Conservation (phyloP, 2,113 vertebrate species). For the Cranoglanis bouderius region DNA sequence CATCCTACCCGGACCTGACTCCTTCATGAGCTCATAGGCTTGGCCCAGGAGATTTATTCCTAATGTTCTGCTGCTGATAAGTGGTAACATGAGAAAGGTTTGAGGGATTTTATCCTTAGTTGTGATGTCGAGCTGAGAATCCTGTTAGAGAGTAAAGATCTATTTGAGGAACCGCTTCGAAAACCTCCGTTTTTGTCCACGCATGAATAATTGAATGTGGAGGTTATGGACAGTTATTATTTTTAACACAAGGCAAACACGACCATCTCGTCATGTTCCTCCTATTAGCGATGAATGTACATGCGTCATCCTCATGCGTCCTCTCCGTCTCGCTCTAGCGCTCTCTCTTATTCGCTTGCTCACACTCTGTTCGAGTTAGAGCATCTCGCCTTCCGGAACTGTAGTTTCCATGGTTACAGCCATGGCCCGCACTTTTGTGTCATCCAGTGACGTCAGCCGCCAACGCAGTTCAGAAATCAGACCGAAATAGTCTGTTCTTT, state of each 20-base stretch:
- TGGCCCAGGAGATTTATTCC: background rate
- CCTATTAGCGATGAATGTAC: background rate
- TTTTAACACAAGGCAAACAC: background rate
- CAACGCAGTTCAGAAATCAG: conserved; percentile 55
- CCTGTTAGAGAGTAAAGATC: background rate
- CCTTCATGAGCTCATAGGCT: background rate
- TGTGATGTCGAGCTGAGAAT: background rate
- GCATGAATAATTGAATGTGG: background rate
- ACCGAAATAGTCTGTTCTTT: conserved; percentile 57
- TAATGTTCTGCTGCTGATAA: conserved; percentile 18
- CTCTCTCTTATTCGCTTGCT: conserved; percentile 35
- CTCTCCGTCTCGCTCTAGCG: conserved; percentile 8
- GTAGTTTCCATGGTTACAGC: conserved; percentile 76
- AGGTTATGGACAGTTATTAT: background rate
- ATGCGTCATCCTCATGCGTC: background rate
- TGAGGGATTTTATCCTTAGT: conserved; percentile 1
- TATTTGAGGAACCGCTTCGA: background rate
- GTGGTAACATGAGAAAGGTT: conserved; percentile 38
- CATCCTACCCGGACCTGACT: background rate
- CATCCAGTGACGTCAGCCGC: conserved; percentile 72
- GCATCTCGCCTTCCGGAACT: conserved; percentile 59
- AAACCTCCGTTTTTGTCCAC: background rate
- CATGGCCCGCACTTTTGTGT: conserved; percentile 57
- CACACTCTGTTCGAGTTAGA: conserved; percentile 25
- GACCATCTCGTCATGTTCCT: background rate